Percentiles rank a stretch among this genome's conserved stretches.
Conservation (phyloP, 2,113 vertebrate genomes). For the Aspidoscelis tigris region DNA sequence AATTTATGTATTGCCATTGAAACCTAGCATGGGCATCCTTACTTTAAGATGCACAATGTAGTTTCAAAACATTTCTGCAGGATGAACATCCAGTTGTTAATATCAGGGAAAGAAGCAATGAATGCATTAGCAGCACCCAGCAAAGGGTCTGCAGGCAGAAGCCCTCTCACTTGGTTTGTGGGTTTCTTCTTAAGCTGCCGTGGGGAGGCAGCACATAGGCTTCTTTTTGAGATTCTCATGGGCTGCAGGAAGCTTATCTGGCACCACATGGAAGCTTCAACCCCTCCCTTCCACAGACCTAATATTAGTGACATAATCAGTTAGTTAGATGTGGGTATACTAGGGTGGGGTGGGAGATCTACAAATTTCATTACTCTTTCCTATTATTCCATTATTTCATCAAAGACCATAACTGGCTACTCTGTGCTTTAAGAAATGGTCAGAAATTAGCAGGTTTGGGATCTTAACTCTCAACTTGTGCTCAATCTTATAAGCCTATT, state of each 20-base stretch:
- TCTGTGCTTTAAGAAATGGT: neutral
- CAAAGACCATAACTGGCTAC: neutral
- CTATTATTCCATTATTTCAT: neutral
- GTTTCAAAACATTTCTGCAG: slow-evolving; percentile 14
- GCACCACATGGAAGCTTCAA: no score
- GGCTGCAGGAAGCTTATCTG: no score
- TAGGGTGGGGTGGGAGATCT: neutral
- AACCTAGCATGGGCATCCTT: neutral
- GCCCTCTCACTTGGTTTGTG: no score
- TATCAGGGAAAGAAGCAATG: neutral
- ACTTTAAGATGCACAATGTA: no score
- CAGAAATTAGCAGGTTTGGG: neutral
- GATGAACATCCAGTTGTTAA: slow-evolving; percentile 5
- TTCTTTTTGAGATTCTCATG: no score
- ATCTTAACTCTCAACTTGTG: neutral
- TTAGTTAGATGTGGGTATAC: neutral
- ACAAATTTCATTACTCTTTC: neutral
- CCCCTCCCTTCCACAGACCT: no score
- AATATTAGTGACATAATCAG: neutral
- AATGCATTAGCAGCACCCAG: neutral
- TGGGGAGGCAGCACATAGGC: no score
- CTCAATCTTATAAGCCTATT: neutral
- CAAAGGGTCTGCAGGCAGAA: no score
- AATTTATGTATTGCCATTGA: neutral
- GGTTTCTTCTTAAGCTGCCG: neutral